These are phyloP conservation scores for Trichopoda pennipes DNA, from an alignment of 2,888 invertebrate genomes.

Conservation along the genomic window DNA sequence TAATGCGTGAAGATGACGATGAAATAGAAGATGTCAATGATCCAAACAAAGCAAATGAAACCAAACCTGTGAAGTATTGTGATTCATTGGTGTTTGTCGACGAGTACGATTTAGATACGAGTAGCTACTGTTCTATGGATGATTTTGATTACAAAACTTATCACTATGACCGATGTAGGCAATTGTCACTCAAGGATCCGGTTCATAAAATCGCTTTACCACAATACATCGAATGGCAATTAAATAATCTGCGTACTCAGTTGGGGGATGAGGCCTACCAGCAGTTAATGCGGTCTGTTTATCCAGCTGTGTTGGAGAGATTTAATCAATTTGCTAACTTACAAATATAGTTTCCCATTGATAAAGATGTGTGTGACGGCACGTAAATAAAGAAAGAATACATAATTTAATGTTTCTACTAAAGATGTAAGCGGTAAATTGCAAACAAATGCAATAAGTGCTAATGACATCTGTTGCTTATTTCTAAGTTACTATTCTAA, in stretches of 20 bases:
- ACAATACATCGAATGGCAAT: constrained; percentile 87
- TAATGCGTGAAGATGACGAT: constrained; percentile 87
- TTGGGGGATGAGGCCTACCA: constrained; percentile 90
- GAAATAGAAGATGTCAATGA: constrained; percentile 71
- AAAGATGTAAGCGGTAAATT: constrained; percentile 42
- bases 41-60: constrained; percentile 54
- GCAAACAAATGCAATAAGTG: constrained; percentile 30
- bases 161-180: constrained; percentile 87
- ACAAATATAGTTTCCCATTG: constrained; percentile 69
- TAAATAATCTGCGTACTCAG: constrained; percentile 85
- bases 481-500: constrained; percentile 67
- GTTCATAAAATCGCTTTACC: constrained; percentile 89
- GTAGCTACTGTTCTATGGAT: constrained; percentile 78
- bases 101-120: constrained; percentile 78
- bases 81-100: constrained; percentile 81
- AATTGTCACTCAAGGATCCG: constrained; percentile 87
- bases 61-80: constrained; percentile 72
- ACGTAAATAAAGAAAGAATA: constrained; percentile 44
- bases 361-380: neutral
- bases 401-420: constrained; percentile 51
- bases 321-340: constrained; percentile 83
- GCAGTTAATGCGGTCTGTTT: constrained; percentile 87
- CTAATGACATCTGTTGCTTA: constrained; percentile 59
- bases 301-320: constrained; percentile 87
- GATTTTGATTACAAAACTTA: constrained; percentile 85